Evolutionary conservation across 2,113 vertebrate genomes (phyloP), one percentile per base, ranked within the genome.

Genomic region (Charadrius vociferus): DNA sequence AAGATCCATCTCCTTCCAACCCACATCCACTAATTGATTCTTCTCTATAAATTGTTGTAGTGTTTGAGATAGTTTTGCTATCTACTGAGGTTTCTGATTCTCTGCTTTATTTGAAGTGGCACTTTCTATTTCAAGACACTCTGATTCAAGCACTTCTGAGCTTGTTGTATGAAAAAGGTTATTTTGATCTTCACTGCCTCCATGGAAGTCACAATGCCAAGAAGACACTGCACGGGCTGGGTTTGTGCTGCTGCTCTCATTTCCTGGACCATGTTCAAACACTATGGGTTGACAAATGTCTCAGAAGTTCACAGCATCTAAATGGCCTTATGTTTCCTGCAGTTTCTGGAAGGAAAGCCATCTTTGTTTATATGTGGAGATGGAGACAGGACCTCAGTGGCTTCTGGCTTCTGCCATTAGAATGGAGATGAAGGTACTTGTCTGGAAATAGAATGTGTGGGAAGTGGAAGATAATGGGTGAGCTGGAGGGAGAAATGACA

Each of bases 1-100:
- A 93, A 94, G 71, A 79, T 59, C 90, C 16, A 66, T 34, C 9
- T 47, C 43, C 43, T 87, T 86, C 43, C 86, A 66, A 23, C 74
- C 39, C 90, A 93, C 45, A 77, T 72, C 80, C 77, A 55, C 62
- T 68, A 87, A 94, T 55, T 94, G 87, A 83, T 74, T 93, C 30
- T 14, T 81, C 14, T 79, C 49, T 90, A 37, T 65, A 80, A 86
- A 91, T 62, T 88, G 36, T 59, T 82, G 34, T 58, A 70, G 14
- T 77, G 37, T 78, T 95, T 86, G 59, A 89, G 55, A 62, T 81
- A 61, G 34, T 66, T 91, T 59, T 73, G 74, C 77, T 86, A 14
- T 41, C 49, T 83, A 34, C 32, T 82, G 82, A 86, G 81, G 52
- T 75, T 96, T 93, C 50, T 95, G 92, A 88, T 93, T 95, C 83